These are phyloP conservation scores for Diorhabda carinulata DNA, from an alignment of 1,140 invertebrate genomes.

Conservation along the genomic window DNA sequence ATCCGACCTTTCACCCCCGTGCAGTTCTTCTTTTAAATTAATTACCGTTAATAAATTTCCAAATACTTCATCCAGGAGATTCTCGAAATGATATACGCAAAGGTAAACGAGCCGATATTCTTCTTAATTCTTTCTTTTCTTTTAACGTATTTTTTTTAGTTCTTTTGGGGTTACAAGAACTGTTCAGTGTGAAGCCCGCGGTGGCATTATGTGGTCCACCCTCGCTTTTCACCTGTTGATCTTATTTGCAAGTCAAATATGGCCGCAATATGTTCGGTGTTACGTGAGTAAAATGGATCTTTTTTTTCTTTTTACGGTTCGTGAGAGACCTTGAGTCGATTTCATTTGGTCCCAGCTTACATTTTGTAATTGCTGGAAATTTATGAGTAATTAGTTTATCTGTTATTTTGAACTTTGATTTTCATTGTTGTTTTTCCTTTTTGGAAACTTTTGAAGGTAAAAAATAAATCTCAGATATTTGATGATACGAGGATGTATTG, in stretches of 20 bases:
- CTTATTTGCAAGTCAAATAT: slow-evolving; percentile 32
- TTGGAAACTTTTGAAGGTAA: too few relatives aligned
- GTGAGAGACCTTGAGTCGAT: background rate
- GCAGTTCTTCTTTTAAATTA: slow-evolving; percentile 18
- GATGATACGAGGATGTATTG: too few relatives aligned
- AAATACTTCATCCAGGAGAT: slow-evolving; percentile 18
- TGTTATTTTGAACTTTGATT: too few relatives aligned
- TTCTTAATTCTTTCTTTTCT: slow-evolving; percentile 6
- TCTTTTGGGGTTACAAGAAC: slow-evolving; percentile 19
- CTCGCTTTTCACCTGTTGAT: slow-evolving; percentile 33
- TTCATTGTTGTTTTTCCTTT: too few relatives aligned
- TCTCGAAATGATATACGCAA: slow-evolving; percentile 18
- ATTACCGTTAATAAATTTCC: slow-evolving; percentile 23
- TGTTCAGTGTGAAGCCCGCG: slow-evolving; percentile 12
- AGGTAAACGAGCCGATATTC: background rate
- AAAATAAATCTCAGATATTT: too few relatives aligned
- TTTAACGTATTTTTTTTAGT: slow-evolving; percentile 1
- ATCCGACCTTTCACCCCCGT: slow-evolving; percentile 13
- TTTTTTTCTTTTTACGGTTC: background rate
- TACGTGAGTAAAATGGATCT: slow-evolving; percentile 2
- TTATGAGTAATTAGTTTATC: too few relatives aligned
- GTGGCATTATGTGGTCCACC: slow-evolving; percentile 24
- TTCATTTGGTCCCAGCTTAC: background rate
- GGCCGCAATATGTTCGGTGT: slow-evolving; percentile 23
- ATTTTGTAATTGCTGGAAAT: too few relatives aligned